phyloP scores from a whole-genome alignment of 2,113 vertebrate species.

The Gorsachius goisagi region DNA sequence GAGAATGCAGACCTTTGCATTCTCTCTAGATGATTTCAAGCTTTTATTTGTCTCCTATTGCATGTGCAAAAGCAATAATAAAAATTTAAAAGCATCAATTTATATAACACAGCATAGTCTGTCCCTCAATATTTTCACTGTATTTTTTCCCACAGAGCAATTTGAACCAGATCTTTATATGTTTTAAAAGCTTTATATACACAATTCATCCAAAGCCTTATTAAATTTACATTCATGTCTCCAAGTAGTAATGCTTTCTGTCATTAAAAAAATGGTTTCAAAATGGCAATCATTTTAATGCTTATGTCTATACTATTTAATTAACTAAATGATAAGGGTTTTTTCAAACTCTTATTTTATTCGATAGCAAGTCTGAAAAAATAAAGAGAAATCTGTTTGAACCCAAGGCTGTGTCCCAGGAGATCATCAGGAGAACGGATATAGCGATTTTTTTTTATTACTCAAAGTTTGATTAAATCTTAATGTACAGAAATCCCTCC shows the following conservation, averaged over 20 bases:
- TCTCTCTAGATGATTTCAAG: conserved; percentile 13
- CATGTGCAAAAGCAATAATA: background rate
- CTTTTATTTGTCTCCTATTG: conserved; percentile 21
- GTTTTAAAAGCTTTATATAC: background rate
- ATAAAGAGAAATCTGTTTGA: conserved; percentile 10
- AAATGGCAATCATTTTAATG: conserved; percentile 5
- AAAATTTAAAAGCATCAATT: conserved; percentile 9
- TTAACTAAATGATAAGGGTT: conserved; percentile 6
- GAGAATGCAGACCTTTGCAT: background rate
- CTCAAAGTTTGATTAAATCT: conserved; percentile 12
- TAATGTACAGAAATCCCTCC: background rate
- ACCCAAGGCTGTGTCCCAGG: conserved; percentile 8
- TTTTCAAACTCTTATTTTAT: background rate
- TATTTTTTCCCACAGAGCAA: conserved; percentile 6
- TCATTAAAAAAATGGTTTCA: background rate
- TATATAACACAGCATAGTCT: background rate
- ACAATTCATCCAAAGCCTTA: background rate
- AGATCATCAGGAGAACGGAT: background rate
- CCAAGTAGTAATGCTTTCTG: background rate
- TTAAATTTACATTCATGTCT: conserved; percentile 1
- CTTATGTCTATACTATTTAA: background rate
- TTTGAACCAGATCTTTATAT: background rate
- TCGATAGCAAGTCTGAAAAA: conserved; percentile 6
- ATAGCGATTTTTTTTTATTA: conserved; percentile 11
- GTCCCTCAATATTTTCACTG: background rate